Conservation (phyloP, 1,140 invertebrate genomes). For the Acyrthosiphon pisum region DNA sequence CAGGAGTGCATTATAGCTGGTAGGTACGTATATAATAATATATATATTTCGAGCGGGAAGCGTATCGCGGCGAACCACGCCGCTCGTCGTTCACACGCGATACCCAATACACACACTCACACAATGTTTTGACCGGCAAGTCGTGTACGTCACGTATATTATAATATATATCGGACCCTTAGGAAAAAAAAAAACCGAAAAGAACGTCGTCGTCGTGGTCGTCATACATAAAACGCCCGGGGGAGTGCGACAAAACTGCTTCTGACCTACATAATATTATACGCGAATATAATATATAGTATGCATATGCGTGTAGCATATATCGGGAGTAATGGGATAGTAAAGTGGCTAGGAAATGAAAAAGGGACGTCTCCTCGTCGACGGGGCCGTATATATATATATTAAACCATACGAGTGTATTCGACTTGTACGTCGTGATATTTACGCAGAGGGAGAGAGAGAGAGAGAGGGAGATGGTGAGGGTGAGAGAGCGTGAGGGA, state of each 20-base stretch:
- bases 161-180: neutral
- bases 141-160: neutral
- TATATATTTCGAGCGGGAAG: neutral
- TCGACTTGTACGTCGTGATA: too few relatives aligned
- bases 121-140: constrained; percentile 13
- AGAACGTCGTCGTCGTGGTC: too few relatives aligned
- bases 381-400: neutral
- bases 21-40: neutral
- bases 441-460: neutral
- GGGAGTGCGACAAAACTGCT: constrained; percentile 3
- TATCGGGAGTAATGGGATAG: constrained; percentile 15
- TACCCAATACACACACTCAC: neutral
- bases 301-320: neutral
- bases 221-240: neutral
- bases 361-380: neutral
- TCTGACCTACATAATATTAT: constrained; percentile 39
- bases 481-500: too few relatives aligned
- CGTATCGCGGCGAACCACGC: neutral
- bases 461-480: too few relatives aligned
- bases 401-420: neutral
- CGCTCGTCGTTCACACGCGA: neutral
- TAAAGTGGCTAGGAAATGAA: constrained; percentile 18
- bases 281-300: too few relatives aligned
- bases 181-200: neutral
- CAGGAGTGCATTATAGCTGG: neutral